Evolutionary conservation across 2,113 vertebrate genomes (phyloP).

Genomic region (Alaudala cheleensis): DNA sequence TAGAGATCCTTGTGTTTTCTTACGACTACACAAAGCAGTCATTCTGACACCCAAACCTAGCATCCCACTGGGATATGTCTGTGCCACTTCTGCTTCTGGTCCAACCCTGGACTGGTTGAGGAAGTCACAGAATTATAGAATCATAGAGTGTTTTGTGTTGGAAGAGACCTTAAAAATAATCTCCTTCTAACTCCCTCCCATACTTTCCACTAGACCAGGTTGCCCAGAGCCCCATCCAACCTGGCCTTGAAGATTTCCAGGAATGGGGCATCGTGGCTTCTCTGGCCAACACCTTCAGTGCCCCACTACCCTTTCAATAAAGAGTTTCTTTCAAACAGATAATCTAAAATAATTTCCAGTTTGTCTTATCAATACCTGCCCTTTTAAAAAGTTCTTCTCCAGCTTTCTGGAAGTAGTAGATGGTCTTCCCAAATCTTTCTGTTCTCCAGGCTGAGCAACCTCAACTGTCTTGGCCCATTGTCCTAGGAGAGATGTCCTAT

Average conservation of each 20-base stretch:
- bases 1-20: background rate
- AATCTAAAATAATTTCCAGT: background rate
- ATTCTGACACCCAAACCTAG: background rate
- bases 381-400: background rate
- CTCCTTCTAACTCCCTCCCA: background rate
- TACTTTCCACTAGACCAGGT: background rate
- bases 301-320: background rate
- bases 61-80: rapidly evolving
- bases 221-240: background rate
- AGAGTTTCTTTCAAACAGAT: background rate
- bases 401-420: background rate
- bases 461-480: too few relatives aligned
- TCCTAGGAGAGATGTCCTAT: background rate
- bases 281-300: background rate
- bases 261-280: background rate
- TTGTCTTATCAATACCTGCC: background rate
- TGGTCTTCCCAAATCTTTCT: background rate
- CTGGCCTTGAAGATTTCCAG: background rate
- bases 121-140: background rate
- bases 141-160: background rate
- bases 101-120: background rate
- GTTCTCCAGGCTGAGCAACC: too few relatives aligned
- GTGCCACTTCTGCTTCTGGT: rapidly evolving
- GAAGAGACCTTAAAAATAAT: background rate
- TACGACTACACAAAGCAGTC: background rate